Evolutionary conservation across 2,888 invertebrate genomes (phyloP).

Genomic region (Xestia xanthographa): DNA sequence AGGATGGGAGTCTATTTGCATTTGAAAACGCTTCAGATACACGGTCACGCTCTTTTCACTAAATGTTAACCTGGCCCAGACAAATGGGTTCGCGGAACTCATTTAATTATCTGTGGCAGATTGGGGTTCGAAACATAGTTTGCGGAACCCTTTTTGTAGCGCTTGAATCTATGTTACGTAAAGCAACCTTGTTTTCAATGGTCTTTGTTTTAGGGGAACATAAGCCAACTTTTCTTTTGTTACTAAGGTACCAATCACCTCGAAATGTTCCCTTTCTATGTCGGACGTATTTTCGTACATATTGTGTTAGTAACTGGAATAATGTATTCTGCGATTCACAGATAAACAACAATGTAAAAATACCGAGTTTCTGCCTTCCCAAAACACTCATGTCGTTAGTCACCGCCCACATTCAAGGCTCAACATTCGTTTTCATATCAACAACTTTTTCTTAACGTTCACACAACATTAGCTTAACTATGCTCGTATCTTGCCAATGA

Average conservation of each 20-base stretch:
- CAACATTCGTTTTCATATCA: slow-evolving; percentile 58
- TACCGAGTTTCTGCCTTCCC: neutral
- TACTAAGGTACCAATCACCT: slow-evolving; percentile 9
- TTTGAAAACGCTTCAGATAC: slow-evolving; percentile 49
- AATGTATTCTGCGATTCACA: neutral
- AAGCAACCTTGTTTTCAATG: slow-evolving; percentile 39
- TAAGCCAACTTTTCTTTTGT: slow-evolving; percentile 31
- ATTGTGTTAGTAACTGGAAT: neutral
- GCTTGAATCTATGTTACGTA: slow-evolving; percentile 48
- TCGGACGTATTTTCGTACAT: neutral
- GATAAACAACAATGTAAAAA: slow-evolving; percentile 3
- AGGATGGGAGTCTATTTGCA: slow-evolving; percentile 38
- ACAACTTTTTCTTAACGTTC: slow-evolving; percentile 64
- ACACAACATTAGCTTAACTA: slow-evolving; percentile 81
- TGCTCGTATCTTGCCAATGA: slow-evolving; percentile 75
- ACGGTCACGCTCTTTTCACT: slow-evolving; percentile 49
- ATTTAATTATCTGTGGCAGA: slow-evolving; percentile 66
- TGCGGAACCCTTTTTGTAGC: slow-evolving; percentile 59
- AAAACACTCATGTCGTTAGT: slow-evolving; percentile 34
- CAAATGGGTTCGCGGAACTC: slow-evolving; percentile 55
- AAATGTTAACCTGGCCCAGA: slow-evolving; percentile 50
- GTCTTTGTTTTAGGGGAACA: slow-evolving; percentile 48
- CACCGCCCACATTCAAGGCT: slow-evolving; percentile 19
- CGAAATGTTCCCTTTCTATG: slow-evolving; percentile 9
- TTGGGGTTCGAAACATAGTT: slow-evolving; percentile 62